Evolutionary conservation across 2,888 invertebrate species (phyloP), one percentile per base, ranked within the genome.

Genomic region (Mythimna lalbum): DNA sequence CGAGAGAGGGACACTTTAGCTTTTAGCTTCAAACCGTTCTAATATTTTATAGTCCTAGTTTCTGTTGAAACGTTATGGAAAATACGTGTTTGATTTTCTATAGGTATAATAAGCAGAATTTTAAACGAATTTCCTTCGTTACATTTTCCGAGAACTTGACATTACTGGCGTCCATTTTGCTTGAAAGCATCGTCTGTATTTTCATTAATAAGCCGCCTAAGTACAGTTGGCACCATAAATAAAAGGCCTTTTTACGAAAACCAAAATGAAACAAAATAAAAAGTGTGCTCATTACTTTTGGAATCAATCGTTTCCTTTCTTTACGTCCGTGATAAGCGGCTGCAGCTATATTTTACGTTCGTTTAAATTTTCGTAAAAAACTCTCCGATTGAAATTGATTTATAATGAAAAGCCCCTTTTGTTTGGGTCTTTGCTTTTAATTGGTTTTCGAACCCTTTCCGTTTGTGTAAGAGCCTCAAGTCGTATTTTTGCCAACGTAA

Each of bases 361-460:
- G 53, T 66, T 63, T 53, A 57, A 76, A 68, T 63, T 62, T 69
- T 63, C 47, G n/a, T 23, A 75, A 82, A 71, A 73, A 73, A 63
- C 7, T 59, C 52, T 33, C 56, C 49, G 62, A 80, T 57, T 68
- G 57, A 74, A 82, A 84, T 78, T 80, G 65, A 80, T 82, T 83
- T 83, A 78, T 76, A 71, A 81, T 78, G 61, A 82, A 81, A 81
- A 74, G 71, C 76, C 64, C 66, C 74, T 81, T 83, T 81, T 85
- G 75, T 84, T 85, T 76, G 76, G 83, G 69, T 76, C 78, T 76
- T 72, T 76, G 74, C 73, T 82, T 85, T 83, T 83, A 81, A 84
- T 84, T 84, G 76, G 56, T 85, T 85, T 85, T 78, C 69, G 63
- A 77, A 80, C 65, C 78, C 74, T 53, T 78, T 76, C 53, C 78